Evolutionary conservation across 2,113 vertebrate genomes (phyloP), one percentile per base, ranked within the genome.

Genomic region (Actenoides hombroni): DNA sequence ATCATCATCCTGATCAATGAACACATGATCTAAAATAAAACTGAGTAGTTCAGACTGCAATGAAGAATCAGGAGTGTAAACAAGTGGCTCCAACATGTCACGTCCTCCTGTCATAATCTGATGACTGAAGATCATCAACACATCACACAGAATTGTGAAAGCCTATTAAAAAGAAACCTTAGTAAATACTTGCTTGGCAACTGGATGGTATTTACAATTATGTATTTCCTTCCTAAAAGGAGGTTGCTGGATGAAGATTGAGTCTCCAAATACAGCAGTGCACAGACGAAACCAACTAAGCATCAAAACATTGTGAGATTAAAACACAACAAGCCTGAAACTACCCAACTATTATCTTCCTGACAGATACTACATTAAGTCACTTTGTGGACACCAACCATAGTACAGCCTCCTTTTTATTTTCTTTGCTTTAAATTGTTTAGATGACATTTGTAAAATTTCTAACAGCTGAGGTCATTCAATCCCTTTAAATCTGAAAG

Each of bases 51-150:
- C 99, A 40, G 98, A 98, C 84, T 99, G 99, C 95, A 99, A 97
- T 25, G 99, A 99, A 93, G 99, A 99, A 97, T 99, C 99, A 57
- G 99, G 99, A 90, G 98, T 99, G 93, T 99, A 99, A 96, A 99
- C 98, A 94, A 99, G 98, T 6, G 99, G 99, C 93, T 99, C 99
- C 98, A 99, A 98, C 97, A 98, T 98, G 94, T 99, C 99, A 95
- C 99, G 98, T 56, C 99, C 99, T 94, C 99, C 99, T 60, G 99
- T 98, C 97, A 99, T 98, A 97, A 99, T 99, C 98, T 99, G 99
- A 98, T 99, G 99, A 97, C 99, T 99, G 98, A 99, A 99, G 98
- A 99, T 99, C 98, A 99, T 99, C 98, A 99, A 98, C 61, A 99
- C 98, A 91, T 99, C 99, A 97, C 99, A 99, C 1, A 99, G 98